Base-by-base conservation (phyloP, 2,888 invertebrate species). In the Meloe dianella region DNA sequence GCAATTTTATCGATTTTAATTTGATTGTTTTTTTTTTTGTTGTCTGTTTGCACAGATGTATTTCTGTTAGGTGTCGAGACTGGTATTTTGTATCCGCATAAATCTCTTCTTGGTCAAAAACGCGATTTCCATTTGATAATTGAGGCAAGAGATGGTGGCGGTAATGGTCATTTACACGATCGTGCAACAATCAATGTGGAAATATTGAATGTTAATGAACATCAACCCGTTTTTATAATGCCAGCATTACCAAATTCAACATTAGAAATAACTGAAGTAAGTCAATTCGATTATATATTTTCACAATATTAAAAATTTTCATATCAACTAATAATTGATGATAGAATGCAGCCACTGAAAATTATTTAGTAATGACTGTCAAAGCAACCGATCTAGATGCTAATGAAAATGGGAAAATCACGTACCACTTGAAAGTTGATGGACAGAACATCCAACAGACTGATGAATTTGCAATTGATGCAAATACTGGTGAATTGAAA, bases 81-180 rank as follows among this genome's bases (percentile, higher is more conserved):
- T 12, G 97, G 97, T 14, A 93, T 94, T 74, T 87, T 97, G 35
- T 94, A 91, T 82, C 93, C 95, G 0, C 89, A 90, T 0, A 88
- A 88, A 63, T 89, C 91, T 0, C 88, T 97, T 0, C 79, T 87
- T 0, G 92, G 92, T 27, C 89, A 90, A 76, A 84, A 87, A 6
- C 85, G 85, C 56, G 79, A 83, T 27, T 88, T 87, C 76, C 82
- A 81, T 67, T 81, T 90, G 41, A 79, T 81, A 22, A 76, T 84
- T n/a, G 88, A 90, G 71, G 96, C 94, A 0, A 87, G 89, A 6
- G 96, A 97, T 82, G 89, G 87, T 4, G 89, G 87, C 12, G 92
- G 92, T 0, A 85, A 84, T 17, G 92, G 91, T 2, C 87, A 87
- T 0, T 87, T 90, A 78, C 84, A 85, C 0, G 93, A 91, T 78